Evolutionary conservation across 2,888 invertebrate genomes (phyloP).

Genomic region (Liodrosophila aerea): DNA sequence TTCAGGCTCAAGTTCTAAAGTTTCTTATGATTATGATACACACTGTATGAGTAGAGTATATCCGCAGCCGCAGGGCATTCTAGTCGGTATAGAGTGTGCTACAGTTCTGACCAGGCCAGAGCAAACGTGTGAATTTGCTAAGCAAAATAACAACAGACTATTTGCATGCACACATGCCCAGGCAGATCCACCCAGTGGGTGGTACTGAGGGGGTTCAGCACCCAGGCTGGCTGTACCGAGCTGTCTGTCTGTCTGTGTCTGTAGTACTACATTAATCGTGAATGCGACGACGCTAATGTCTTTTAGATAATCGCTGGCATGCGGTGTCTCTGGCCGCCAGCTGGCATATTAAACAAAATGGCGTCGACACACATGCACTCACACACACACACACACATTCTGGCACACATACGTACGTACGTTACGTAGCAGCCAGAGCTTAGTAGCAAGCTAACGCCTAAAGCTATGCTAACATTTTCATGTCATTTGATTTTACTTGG

Average conservation of each 20-base stretch:
- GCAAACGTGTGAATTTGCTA: slow-evolving; percentile 43
- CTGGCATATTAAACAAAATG: slow-evolving; percentile 62
- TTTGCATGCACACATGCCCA: slow-evolving; percentile 25
- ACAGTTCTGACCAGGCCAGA: not conserved
- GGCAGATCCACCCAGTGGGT: no score
- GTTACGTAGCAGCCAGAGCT: slow-evolving; percentile 23
- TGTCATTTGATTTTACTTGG: slow-evolving; percentile 59
- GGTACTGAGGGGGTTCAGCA: not conserved
- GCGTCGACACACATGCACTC: slow-evolving; percentile 25
- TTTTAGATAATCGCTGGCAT: slow-evolving; percentile 66
- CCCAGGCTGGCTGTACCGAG: no score
- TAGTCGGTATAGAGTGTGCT: not conserved
- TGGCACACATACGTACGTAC: no score
- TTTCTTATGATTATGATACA: no score
- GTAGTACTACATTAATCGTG: slow-evolving; percentile 34
- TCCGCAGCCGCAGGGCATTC: no score
- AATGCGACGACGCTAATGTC: slow-evolving; percentile 51
- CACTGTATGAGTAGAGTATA: no score
- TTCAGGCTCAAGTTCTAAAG: no score
- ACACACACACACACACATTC: slow-evolving; percentile 4
- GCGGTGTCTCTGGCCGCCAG: slow-evolving; percentile 38
- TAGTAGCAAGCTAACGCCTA: slow-evolving; percentile 40
- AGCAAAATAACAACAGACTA: slow-evolving; percentile 27
- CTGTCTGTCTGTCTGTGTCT: not conserved
- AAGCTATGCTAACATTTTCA: slow-evolving; percentile 54